These are phyloP conservation scores for Pomatorhinus ruficollis DNA, from an alignment of 2,113 vertebrate genomes.

Conservation along the genomic window DNA sequence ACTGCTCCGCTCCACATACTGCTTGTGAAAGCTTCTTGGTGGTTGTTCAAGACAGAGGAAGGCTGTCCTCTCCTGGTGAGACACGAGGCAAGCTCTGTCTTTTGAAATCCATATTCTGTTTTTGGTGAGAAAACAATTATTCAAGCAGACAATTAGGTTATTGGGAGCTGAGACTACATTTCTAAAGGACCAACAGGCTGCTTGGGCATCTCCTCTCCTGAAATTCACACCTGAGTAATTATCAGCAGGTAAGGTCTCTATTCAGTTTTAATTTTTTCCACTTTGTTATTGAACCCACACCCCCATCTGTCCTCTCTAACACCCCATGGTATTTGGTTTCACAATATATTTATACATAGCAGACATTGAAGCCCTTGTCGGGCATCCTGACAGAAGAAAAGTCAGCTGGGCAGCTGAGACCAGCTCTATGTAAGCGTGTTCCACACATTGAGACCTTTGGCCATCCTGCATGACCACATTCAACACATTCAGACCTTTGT, in stretches of 20 bases:
- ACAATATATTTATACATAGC: background rate
- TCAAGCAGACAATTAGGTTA: background rate
- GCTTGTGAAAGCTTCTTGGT: background rate
- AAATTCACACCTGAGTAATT: background rate
- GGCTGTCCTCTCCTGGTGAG: background rate
- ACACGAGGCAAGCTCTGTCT: background rate
- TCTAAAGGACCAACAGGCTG: background rate
- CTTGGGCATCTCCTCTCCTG: background rate
- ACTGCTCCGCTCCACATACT: background rate
- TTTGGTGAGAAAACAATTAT: background rate
- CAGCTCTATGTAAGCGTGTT: rapidly evolving
- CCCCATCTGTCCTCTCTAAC: background rate
- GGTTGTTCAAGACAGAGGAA: background rate
- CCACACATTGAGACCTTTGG: background rate
- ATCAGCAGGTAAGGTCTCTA: background rate
- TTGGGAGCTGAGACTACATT: background rate
- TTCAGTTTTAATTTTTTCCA: background rate
- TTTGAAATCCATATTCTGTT: background rate
- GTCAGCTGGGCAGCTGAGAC: background rate
- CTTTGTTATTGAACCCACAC: background rate
- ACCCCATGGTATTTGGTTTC: background rate
- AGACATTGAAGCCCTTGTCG: rapidly evolving
- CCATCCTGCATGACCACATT: background rate
- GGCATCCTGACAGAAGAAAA: background rate
- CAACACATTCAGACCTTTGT: background rate